Evolutionary conservation across 2,888 invertebrate genomes (phyloP).

Genomic region (Chaetogeoica ovagalla): DNA sequence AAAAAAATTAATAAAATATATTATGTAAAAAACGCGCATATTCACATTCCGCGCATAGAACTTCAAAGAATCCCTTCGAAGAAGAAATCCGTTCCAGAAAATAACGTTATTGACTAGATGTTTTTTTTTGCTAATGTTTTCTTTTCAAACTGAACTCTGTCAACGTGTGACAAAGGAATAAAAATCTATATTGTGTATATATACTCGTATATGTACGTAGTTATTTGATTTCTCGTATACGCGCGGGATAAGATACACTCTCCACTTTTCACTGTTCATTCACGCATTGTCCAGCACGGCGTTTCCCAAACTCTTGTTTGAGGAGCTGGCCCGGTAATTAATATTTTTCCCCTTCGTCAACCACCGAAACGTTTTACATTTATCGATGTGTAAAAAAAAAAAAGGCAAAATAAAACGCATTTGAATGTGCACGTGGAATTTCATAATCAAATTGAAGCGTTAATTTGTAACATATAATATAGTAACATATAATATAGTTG

Average conservation of each 20-base stretch:
- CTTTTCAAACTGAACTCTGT: conserved; percentile 20
- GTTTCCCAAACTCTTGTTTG: too few relatives aligned
- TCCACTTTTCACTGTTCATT: neutral
- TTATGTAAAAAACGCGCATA: neutral
- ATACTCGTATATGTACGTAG: too few relatives aligned
- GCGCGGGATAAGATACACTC: neutral
- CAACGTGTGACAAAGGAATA: conserved; percentile 20
- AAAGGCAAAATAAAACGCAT: too few relatives aligned
- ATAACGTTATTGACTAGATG: conserved; percentile 20
- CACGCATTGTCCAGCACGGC: too few relatives aligned
- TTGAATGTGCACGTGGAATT: too few relatives aligned
- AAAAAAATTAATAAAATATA: conserved; percentile 42
- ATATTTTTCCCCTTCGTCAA: too few relatives aligned
- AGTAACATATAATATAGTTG: too few relatives aligned
- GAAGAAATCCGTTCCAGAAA: conserved; percentile 6
- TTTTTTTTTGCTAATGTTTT: conserved; percentile 3
- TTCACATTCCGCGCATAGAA: neutral
- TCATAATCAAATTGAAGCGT: too few relatives aligned
- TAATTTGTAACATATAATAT: too few relatives aligned
- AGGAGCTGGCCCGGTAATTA: too few relatives aligned
- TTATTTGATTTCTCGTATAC: neutral
- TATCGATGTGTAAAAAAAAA: too few relatives aligned
- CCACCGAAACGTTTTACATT: too few relatives aligned
- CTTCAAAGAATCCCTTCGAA: conserved; percentile 21
- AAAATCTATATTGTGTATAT: neutral